Percentiles rank a stretch among this genome's conserved stretches.
Evolutionary conservation across 2,888 invertebrate genomes (phyloP).

Genomic region (Leptodirus hochenwartii): DNA sequence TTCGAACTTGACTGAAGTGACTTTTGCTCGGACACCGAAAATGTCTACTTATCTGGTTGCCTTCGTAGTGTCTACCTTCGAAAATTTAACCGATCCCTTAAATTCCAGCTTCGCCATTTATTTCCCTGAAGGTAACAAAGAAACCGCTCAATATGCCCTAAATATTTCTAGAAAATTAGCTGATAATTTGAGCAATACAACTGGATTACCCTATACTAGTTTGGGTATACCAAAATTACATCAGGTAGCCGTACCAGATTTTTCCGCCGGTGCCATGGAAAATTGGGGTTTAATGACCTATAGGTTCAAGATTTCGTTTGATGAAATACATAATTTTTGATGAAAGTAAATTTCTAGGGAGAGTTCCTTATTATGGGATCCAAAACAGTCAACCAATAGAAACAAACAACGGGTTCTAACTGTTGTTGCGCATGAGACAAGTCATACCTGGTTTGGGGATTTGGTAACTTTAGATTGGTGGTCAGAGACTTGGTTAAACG

Average conservation of each 20-base stretch:
- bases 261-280: constrained; percentile 76
- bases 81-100: too few relatives aligned
- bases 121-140: too few relatives aligned
- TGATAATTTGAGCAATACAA: constrained; percentile 24
- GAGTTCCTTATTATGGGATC: constrained; percentile 34
- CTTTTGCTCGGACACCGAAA: too few relatives aligned
- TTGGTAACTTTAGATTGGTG: constrained; percentile 59
- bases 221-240: constrained; percentile 38
- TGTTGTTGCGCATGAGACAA: constrained; percentile 56
- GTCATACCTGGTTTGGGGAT: constrained; percentile 74
- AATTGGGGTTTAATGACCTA: constrained; percentile 83
- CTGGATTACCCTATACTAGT: too few relatives aligned
- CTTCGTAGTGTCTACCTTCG: constrained; percentile 64
- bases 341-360: constrained; percentile 33
- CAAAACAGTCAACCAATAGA: constrained; percentile 30
- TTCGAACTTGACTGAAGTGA: too few relatives aligned
- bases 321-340: too few relatives aligned
- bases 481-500: constrained; percentile 56
- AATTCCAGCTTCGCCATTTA: too few relatives aligned
- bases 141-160: constrained; percentile 30
- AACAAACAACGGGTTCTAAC: constrained; percentile 45
- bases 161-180: constrained; percentile 29
- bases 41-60: constrained; percentile 84
- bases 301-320: too few relatives aligned
- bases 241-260: constrained; percentile 69